Evolutionary conservation across 2,113 vertebrate genomes (phyloP).

Genomic region (Odocoileus hemionus): DNA sequence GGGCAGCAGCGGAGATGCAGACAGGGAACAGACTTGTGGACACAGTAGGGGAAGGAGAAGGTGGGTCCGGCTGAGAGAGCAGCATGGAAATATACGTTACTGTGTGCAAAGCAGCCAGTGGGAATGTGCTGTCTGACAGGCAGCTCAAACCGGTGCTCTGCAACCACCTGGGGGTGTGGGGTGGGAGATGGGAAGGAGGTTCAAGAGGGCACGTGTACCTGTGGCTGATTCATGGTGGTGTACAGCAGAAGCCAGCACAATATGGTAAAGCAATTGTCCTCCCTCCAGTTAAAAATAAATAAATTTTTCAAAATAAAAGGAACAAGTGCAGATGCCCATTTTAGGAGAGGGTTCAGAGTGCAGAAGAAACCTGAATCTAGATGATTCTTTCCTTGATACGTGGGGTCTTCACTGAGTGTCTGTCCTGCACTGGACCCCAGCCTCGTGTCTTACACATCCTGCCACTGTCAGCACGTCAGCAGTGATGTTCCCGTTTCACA

Average conservation of each 20-base stretch:
- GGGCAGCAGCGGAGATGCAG: accelerated
- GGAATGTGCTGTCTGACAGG: neutral
- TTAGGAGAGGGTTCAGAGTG: neutral
- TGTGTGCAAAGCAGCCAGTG: accelerated
- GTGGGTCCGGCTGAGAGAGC: accelerated
- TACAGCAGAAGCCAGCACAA: neutral
- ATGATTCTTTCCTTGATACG: neutral
- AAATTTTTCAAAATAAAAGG: neutral
- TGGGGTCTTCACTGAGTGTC: neutral
- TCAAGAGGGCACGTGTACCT: neutral
- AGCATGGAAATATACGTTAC: neutral
- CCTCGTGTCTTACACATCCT: neutral
- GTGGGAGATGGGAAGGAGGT: neutral
- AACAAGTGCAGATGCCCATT: neutral
- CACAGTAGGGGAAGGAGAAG: neutral
- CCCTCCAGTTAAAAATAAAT: neutral
- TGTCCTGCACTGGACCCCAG: neutral
- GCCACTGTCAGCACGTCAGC: neutral
- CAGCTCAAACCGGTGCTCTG: neutral
- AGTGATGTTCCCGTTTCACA: neutral
- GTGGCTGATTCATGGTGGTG: neutral
- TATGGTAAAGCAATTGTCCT: neutral
- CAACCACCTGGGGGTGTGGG: neutral
- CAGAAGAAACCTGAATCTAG: neutral
- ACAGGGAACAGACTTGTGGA: neutral